Evolutionary conservation across 1,140 invertebrate genomes (phyloP), one percentile per base, ranked within the genome.

Genomic region (Oncopeltus fasciatus): DNA sequence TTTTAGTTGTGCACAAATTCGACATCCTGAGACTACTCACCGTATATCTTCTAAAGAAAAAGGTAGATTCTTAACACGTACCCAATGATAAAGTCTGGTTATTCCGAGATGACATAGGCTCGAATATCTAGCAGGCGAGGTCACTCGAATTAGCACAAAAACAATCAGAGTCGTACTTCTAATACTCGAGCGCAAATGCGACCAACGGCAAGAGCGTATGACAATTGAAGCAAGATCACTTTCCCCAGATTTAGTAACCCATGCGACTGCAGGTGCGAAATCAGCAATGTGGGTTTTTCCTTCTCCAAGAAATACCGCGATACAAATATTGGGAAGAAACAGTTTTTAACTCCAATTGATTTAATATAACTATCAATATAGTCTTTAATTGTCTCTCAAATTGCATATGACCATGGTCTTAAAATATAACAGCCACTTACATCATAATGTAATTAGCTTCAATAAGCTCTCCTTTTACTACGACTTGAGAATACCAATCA

Each of bases 381-480:
- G 38, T 83, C 79, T 69, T 88, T 84, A 56, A 99, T 96, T 0
- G 72, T 69, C 68, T 98, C 94, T 97, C 97, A 99, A 68, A 99
- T 92, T n/a, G 85, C 77, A 73, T 83, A 99, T 31, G 95, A 86
- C 94, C 95, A 98, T 1, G 95, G 95, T 31, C 95, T 83, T 21
- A 98, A 80, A 67, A 99, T 95, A 72, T 99, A 99, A 76, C 97
- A 99, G 0, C 96, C 96, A 58, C 93, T 97, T 5, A 99, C 92
- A 73, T 99, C 95, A 71, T 99, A 99, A 74, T 99, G 99, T n/a
- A n/a, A n/a, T n/a, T n/a, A n/a, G n/a, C n/a, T 73, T 99, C 96
- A 43, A 99, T 98, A 83, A 99, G 83, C 77, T 98, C 92, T 63
- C 92, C 87, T 77, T 99, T 99, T 0, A 92, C 96, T 59, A 99